Percentiles rank a stretch among this genome's conserved stretches.
These are phyloP conservation scores for Globodera rostochiensis DNA, from an alignment of 1,140 invertebrate species.

Conservation along the genomic window DNA sequence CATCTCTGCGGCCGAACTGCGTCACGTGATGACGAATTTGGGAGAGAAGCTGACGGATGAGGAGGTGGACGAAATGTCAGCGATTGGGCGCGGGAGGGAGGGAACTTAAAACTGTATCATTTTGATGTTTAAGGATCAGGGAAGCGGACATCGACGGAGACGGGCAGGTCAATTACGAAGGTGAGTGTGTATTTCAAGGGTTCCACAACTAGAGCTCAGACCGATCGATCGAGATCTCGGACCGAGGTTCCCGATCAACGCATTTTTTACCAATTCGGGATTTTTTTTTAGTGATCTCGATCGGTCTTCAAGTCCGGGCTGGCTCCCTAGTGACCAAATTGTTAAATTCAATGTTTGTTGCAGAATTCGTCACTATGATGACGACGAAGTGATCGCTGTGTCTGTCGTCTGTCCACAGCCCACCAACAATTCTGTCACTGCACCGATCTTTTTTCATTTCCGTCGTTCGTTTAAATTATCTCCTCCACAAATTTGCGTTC, in stretches of 20 bases:
- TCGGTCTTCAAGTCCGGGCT: not conserved
- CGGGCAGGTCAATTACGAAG: conserved; percentile 97
- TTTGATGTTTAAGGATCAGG: conserved; percentile 81
- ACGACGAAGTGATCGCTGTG: conserved; percentile 24
- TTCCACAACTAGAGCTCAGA: too few relatives aligned
- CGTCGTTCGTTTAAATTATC: conserved; percentile 10
- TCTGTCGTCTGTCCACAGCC: not conserved
- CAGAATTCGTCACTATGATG: conserved; percentile 39
- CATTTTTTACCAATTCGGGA: too few relatives aligned
- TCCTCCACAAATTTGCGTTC: not conserved
- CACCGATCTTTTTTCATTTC: not conserved
- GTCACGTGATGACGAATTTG: conserved; percentile 90
- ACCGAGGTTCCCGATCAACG: too few relatives aligned
- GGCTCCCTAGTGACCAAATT: not conserved
- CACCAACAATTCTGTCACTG: not conserved
- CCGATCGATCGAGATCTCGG: too few relatives aligned
- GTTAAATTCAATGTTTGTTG: not conserved
- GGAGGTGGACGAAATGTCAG: conserved; percentile 97
- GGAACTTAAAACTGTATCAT: conserved; percentile 76
- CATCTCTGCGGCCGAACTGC: conserved; percentile 83
- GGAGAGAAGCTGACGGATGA: conserved; percentile 97
- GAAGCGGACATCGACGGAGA: conserved; percentile 98
- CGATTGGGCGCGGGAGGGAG: conserved; percentile 79
- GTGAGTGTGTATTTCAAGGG: conserved; percentile 1
- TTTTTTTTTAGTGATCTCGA: too few relatives aligned